Base-by-base conservation (phyloP, 2,113 vertebrate species). In the Anas platyrhynchos region DNA sequence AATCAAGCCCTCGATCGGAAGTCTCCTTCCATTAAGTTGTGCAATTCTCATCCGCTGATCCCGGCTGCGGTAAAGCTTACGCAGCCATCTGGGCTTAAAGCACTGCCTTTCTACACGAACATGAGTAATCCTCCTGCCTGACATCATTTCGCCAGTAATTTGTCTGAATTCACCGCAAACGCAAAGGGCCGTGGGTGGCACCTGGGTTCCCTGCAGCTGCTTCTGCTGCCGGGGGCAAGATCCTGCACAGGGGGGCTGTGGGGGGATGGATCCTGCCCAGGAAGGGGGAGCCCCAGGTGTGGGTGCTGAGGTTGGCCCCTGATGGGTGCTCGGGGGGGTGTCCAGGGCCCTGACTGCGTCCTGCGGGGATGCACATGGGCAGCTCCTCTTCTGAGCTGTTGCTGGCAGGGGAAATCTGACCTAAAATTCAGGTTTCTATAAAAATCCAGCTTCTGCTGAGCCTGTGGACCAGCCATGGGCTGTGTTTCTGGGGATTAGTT, bases 61-160 rank as follows among this genome's bases (percentile, higher is more conserved):
- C 36, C 21, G 94, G 78, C 93, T 36, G 48, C 0, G 7, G 76
- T 32, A 68, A 31, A 89, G 84, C 72, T 93, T 83, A 67, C 3
- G 13, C 58, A 68, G 73, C 91, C 95, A 91, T 72, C 71, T 96
- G 86, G 46, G 83, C 89, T 78, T 59, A 59, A 43, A 95, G 50
- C 83, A 96, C 36, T 12, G 68, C 16, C 96, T 93, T 88, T 96
- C 85, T 56, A 46, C 58, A 41, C 9, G 89, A 50, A 81, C 86
- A 91, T 25, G 84, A 94, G 89, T 96, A 97, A 95, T 94, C 91
- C 91, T 83, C 12, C 71, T 58, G 71, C 68, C 38, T 90, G 80
- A 88, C 79, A 86, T 73, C 46, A 4, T 26, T 36, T 68, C 58
- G 91, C 58, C 73, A 25, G 13, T 12, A 43, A 17, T 92, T 72